Evolutionary conservation across 2,113 vertebrate genomes (phyloP), one percentile per base, ranked within the genome.

Genomic region (Vicugna pacos): DNA sequence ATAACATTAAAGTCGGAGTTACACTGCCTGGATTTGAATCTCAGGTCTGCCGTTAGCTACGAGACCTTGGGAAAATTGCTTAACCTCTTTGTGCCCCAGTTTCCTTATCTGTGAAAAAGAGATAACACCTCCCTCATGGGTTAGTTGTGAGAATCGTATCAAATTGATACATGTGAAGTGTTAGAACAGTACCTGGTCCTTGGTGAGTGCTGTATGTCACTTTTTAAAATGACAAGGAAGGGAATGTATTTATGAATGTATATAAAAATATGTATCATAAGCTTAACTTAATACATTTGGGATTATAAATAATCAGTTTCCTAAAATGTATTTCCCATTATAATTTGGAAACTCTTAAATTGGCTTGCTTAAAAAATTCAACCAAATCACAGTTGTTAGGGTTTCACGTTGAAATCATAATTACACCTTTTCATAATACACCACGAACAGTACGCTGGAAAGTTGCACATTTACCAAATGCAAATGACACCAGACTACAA

Each of bases 391-490:
- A 64, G n/a, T 14, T 88, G 60, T 60, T 75, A 76, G 38, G 6
- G 10, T 86, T 94, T 95, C 73, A 80, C 56, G 83, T 92, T 89
- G 82, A 91, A 89, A 94, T 88, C 65, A 88, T 92, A 54, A 64
- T 88, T 0, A 58, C 75, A 67, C 12, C 81, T 89, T 96, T 95
- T 92, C 48, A 84, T 89, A 84, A 35, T 92, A 93, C 6, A 13
- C 62, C 46, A 38, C 48, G 46, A 91, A 46, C 82, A 73, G 20
- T 73, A 88, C 89, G 85, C 58, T 56, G 72, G 58, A 79, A 91
- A 93, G 75, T 67, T 75, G 48, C 17, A 3, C 26, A 30, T 5
- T 64, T 9, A 93, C 54, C 17, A 87, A 83, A 52, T 81, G 8
- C 20, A 62, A 72, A 83, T 58, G 13, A 70, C 58, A 91, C 30